Evolutionary conservation across 2,797 vertebrate species (phyloP), one percentile per base, ranked within the genome.

Genomic region (Syngnathus rostellatus): DNA sequence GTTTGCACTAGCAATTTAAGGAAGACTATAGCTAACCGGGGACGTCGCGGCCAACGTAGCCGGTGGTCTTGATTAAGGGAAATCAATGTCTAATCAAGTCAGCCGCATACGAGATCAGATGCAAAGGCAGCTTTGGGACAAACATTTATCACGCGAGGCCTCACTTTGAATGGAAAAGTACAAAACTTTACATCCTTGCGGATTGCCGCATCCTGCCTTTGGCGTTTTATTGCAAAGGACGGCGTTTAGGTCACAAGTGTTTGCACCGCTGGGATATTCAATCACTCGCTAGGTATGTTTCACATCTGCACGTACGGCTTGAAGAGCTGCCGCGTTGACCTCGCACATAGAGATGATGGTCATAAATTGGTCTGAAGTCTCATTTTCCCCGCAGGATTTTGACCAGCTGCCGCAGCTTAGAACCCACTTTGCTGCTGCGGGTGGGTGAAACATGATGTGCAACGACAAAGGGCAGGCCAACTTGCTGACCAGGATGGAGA

Each of bases 51-150:
- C 39, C 7, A 21, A 39, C 65, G 53, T 67, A 38, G 65, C 69
- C 67, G 31, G 59, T 69, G 69, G 73, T 83, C 69, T 71, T 79
- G 79, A 84, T 79, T 76, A 77, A 72, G 63, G 69, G 67, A 79
- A 87, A 90, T 89, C 87, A 84, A 84, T 88, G 78, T 64, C 73
- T 75, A 86, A 89, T 89, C 83, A 84, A 78, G 83, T 73, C 57
- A 64, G 60, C 71, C 79, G 83, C 80, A 61, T 64, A 63, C 55
- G 21, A 68, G 57, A 66, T 67, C 60, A 41, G 62, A 78, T 64
- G 37, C 31, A 19, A 68, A 43, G 6, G 45, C 59, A 8, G 25
- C 46, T 70, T 51, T 51, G 62, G 60, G 68, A 68, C 43, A 61
- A 58, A 69, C 66, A 69, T 68, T 62, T 73, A 64, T 72, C 53